Evolutionary conservation across 2,888 invertebrate species (phyloP), one percentile per base, ranked within the genome.

Genomic region (Eudiplozoon nipponicum): DNA sequence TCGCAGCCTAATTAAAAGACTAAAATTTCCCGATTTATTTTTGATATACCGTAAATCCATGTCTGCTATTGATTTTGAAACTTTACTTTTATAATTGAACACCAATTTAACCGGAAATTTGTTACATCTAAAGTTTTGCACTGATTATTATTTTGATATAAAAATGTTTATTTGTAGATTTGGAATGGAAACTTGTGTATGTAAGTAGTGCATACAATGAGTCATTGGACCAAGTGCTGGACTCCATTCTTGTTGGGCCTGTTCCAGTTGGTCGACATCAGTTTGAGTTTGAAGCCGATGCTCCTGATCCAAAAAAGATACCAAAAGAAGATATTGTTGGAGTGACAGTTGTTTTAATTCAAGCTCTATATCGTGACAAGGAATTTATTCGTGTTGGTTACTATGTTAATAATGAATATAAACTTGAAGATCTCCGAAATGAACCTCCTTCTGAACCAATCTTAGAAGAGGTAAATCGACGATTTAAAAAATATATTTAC

Each of bases 141-240:
- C 18, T 13, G 28, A 19, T 23, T 29, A 13, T 7, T 21, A n/a
- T 40, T 36, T 21, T 36, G 3, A 22, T 22, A 19, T 43, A 9
- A 4, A 9, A 9, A 15, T 33, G 42, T 34, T 42, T 42, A 43
- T 35, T 60, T 61, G 52, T 63, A 70, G 94, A 94, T 66, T 63
- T 98, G 44, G 94, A 98, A 65, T 94, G 94, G 90, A 86, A 84
- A 61, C 80, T 94, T 69, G 84, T 94, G 44, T 94, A 94, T 61
- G 94, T 94, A 2, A 90, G 90, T 7, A 84, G 81, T 5, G 86
- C 90, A 0, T 86, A 90, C 60, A 80, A 78, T 2, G 81, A 84
- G 53, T 78, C 81, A 45, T 71, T 78, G 53, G 94, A 94, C 56
- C 90, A 94, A 60, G 71, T 77, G 22, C 64, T 94, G 49, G 94